These are phyloP conservation scores for Clusia tigrina DNA, from an alignment of 2,888 invertebrate genomes.

Conservation along the genomic window DNA sequence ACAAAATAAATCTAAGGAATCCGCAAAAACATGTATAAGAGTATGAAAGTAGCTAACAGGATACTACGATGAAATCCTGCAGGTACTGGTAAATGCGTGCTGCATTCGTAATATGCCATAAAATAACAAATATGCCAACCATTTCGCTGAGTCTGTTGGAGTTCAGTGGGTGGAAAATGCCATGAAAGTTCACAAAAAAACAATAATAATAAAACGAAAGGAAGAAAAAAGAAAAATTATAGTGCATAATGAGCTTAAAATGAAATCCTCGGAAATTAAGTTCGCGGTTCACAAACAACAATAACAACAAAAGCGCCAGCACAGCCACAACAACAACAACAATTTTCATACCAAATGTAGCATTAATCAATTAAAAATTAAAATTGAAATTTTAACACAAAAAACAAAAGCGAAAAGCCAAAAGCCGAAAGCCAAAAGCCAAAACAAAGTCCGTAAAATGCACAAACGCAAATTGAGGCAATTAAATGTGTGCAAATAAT, in stretches of 20 bases:
- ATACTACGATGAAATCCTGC: slow-evolving; percentile 22
- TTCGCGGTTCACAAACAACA: neutral
- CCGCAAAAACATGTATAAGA: slow-evolving; percentile 4
- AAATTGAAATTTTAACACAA: neutral
- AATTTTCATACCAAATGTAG: too few relatives aligned
- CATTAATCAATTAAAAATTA: neutral
- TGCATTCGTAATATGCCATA: slow-evolving; percentile 21
- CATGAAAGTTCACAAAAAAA: too few relatives aligned
- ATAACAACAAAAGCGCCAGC: too few relatives aligned
- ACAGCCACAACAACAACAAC: too few relatives aligned
- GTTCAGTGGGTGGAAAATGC: too few relatives aligned
- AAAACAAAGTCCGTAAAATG: slow-evolving; percentile 14
- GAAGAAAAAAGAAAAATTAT: too few relatives aligned
- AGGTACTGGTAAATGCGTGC: slow-evolving; percentile 18
- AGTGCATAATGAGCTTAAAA: too few relatives aligned
- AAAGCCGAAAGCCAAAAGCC: slow-evolving; percentile 4
- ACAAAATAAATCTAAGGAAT: slow-evolving; percentile 9
- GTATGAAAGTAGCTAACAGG: slow-evolving; percentile 27
- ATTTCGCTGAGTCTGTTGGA: too few relatives aligned
- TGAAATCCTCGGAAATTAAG: neutral
- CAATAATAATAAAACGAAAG: too few relatives aligned
- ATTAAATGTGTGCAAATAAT: slow-evolving; percentile 40
- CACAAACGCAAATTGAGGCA: slow-evolving; percentile 23
- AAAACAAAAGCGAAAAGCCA: neutral
- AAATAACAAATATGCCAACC: slow-evolving; percentile 4